These are phyloP conservation scores for Mythimna loreyi DNA, from an alignment of 2,888 invertebrate species.

Conservation along the genomic window DNA sequence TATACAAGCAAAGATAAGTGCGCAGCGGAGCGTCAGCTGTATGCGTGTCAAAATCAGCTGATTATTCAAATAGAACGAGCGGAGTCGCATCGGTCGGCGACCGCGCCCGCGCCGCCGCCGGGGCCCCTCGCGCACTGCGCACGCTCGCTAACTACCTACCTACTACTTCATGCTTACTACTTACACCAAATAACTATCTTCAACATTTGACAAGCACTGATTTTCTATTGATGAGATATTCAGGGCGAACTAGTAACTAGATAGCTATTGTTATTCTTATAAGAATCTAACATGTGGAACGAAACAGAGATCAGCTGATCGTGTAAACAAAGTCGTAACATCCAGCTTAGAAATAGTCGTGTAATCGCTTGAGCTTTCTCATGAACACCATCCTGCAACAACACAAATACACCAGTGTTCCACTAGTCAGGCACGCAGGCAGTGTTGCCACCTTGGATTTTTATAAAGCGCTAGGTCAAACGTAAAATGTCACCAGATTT, in stretches of 20 bases:
- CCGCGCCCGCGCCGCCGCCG: constrained; percentile 73
- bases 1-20: constrained; percentile 82
- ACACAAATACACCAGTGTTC: constrained; percentile 59
- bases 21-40: constrained; percentile 88
- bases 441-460: too few species aligned
- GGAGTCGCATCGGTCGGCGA: constrained; percentile 84
- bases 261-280: constrained; percentile 69
- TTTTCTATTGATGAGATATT: constrained; percentile 16
- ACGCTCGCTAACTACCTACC: constrained; percentile 48
- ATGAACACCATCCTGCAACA: constrained; percentile 50
- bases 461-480: too few species aligned
- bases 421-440: constrained; percentile 29
- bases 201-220: constrained; percentile 29
- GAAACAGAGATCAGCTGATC: constrained; percentile 87
- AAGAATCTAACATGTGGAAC: constrained; percentile 75
- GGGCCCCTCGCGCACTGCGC: constrained; percentile 56
- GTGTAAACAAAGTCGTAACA: constrained; percentile 84
- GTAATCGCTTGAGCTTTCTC: constrained; percentile 47
- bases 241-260: constrained; percentile 19
- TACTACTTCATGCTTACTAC: constrained; percentile 45
- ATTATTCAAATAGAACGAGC: constrained; percentile 90
- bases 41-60: constrained; percentile 91
- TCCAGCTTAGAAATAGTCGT: constrained; percentile 53
- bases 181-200: constrained; percentile 43
- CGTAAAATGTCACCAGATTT: too few species aligned